Base-by-base conservation (phyloP, 2,113 vertebrate genomes). In the Dasyprocta punctata region DNA sequence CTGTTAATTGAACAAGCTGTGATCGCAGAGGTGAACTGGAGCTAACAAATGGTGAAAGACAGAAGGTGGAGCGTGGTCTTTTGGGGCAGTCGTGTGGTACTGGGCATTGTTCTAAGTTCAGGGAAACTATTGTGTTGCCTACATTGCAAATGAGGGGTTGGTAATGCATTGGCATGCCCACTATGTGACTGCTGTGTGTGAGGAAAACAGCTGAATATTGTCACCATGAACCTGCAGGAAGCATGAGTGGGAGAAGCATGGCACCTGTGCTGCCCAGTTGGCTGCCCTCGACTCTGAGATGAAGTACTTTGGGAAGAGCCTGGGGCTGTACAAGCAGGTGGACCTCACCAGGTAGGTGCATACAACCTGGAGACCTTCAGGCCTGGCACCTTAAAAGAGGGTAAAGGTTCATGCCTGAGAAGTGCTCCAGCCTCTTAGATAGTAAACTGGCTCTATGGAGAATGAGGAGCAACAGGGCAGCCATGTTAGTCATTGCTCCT, bases 171-270 rank as follows among this genome's bases (percentile, higher is more conserved):
- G 8, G 1, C 7, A 0, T 6, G 75, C 33, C 60, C 14, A 22
- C 24, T 19, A 22, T 14, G 1, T 60, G 26, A 12, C 30, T 58
- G 30, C 56, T 56, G 14, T 30, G 81, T 24, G 26, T 17, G 8
- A 10, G 67, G 86, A 36, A 44, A 16, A 12, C 33, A 8, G 12
- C 60, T 80, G 71, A 69, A 41, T 30, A 5, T 16, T 52, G 19
- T 78, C 17, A 5, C 6, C 17, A 30, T 77, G 75, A 73, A 47
- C 49, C 47, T 52, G 10, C 65, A 99, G 99, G 99, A 99, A 96
- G 49, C 99, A 99, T 2, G 99, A 99, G 30, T 99, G 99, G 99
- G 98, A 98, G 0, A 99, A 99, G 73, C 99, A 99, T 0, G 99
- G 99, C 7, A 99, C 99, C 47, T 99, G 99, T 28, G 99, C 98